phyloP scores from a whole-genome alignment of 2,113 vertebrate genomes.

The Pipra filicauda region DNA sequence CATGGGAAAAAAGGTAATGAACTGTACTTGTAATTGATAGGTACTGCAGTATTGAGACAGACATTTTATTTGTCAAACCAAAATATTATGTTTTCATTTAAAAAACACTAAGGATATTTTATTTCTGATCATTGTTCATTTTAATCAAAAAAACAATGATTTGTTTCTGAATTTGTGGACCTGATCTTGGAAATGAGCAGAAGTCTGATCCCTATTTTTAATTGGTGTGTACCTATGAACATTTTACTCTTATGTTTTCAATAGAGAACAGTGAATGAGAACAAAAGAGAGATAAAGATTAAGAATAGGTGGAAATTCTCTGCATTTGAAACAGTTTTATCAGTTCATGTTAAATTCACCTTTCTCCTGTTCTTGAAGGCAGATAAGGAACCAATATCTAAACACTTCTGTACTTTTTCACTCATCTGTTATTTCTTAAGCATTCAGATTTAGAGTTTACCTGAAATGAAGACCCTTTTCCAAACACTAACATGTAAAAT shows the following conservation, averaged over 20 bases:
- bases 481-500: background rate
- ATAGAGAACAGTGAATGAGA: background rate
- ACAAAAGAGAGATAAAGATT: background rate
- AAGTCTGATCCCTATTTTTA: background rate
- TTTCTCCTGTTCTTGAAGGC: background rate
- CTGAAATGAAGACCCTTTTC: background rate
- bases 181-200: background rate
- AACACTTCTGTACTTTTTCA: background rate
- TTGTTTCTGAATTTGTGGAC: background rate
- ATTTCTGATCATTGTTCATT: background rate
- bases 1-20: background rate
- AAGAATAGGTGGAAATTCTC: background rate
- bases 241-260: background rate
- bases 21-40: background rate
- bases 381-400: background rate
- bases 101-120: background rate
- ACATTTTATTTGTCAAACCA: background rate
- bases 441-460: background rate
- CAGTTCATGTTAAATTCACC: background rate
- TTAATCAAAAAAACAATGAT: background rate
- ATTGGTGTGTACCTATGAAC: background rate
- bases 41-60: background rate
- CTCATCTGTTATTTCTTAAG: background rate
- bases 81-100: background rate
- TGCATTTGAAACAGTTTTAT: background rate